Percentiles rank a stretch among this genome's conserved stretches.
Evolutionary conservation across 2,797 vertebrate genomes (phyloP).

Genomic region (Prionace glauca): DNA sequence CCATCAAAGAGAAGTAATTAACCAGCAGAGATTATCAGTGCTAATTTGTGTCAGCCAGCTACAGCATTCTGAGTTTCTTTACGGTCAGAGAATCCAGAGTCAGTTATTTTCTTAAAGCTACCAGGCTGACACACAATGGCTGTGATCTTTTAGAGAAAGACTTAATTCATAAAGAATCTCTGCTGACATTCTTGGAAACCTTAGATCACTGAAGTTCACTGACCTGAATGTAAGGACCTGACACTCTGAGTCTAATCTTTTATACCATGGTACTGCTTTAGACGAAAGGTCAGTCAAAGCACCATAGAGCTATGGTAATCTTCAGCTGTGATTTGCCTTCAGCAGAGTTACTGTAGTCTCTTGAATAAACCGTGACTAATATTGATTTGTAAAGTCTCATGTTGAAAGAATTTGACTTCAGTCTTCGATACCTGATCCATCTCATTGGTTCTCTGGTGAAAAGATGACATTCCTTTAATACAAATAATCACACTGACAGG

Average conservation of each 20-base stretch:
- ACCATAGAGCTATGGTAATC: slow-evolving; percentile 46
- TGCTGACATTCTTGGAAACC: slow-evolving; percentile 20
- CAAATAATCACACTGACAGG: not conserved
- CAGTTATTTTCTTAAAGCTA: not conserved
- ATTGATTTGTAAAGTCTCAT: not conserved
- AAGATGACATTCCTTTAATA: slow-evolving; percentile 43
- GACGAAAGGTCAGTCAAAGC: slow-evolving; percentile 45
- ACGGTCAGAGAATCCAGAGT: not conserved
- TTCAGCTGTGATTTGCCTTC: slow-evolving; percentile 39
- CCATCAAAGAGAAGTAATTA: not conserved
- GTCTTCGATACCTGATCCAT: slow-evolving; percentile 41
- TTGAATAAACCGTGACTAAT: not conserved
- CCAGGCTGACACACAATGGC: not conserved
- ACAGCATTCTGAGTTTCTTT: not conserved
- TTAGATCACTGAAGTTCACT: slow-evolving; percentile 8
- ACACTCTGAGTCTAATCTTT: slow-evolving; percentile 34
- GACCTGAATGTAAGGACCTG: not conserved
- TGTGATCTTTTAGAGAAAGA: not conserved
- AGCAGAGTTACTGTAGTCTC: not conserved
- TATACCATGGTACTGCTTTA: slow-evolving; percentile 43
- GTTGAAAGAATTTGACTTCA: not conserved
- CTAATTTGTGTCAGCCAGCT: not conserved
- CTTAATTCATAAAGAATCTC: slow-evolving; percentile 17
- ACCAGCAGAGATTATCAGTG: not conserved
- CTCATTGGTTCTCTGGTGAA: slow-evolving; percentile 41